Evolutionary conservation across 2,113 vertebrate species (phyloP).

Genomic region (Dasyprocta punctata): DNA sequence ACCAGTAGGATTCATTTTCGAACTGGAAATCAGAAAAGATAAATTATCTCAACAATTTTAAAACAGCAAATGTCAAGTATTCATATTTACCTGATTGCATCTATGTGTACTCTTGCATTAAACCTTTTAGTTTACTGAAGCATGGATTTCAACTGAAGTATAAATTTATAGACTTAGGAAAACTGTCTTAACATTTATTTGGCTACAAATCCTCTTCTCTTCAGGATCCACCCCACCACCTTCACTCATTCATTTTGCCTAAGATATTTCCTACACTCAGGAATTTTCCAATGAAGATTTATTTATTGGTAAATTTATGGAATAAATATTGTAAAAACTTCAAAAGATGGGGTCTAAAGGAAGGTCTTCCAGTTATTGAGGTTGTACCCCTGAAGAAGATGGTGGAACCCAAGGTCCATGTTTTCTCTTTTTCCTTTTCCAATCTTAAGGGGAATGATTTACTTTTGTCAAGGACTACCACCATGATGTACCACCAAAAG

Average conservation of each 20-base stretch:
- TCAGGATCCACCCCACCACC: not conserved
- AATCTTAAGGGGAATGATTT: no score
- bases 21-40: not conserved
- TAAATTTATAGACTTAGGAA: not conserved
- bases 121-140: not conserved
- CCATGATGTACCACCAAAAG: no score
- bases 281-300: not conserved
- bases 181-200: not conserved
- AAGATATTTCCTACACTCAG: not conserved
- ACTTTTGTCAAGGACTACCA: not conserved
- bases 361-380: not conserved
- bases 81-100: not conserved
- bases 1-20: not conserved
- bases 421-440: not conserved
- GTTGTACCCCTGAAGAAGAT: not conserved
- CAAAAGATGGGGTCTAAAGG: not conserved
- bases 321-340: not conserved
- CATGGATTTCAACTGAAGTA: not conserved
- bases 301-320: not conserved
- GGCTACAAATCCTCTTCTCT: not conserved
- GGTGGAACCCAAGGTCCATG: not conserved
- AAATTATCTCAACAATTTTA: conserved; percentile 20
- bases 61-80: conserved; percentile 33
- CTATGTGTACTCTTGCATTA: not conserved
- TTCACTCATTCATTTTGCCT: not conserved